Evolutionary conservation across 2,888 invertebrate species (phyloP).

Genomic region (Noctua comes): DNA sequence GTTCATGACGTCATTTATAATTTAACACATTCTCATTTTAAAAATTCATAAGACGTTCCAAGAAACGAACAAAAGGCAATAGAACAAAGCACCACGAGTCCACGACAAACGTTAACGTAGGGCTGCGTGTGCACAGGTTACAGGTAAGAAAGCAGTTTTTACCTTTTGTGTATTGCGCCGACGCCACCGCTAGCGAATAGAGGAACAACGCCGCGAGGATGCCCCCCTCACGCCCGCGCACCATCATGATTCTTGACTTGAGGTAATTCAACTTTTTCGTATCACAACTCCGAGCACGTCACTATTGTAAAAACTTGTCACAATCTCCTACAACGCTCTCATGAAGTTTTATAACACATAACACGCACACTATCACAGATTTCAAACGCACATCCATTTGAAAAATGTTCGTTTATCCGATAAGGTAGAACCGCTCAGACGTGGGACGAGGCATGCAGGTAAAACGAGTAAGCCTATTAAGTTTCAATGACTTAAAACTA

Average conservation of each 20-base stretch:
- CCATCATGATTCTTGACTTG: conserved; percentile 81
- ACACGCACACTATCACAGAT: conserved; percentile 88
- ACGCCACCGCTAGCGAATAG: conserved; percentile 84
- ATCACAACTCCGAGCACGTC: conserved; percentile 84
- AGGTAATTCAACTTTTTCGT: conserved; percentile 74
- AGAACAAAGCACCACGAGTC: conserved; percentile 81
- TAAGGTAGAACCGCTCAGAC: conserved; percentile 87
- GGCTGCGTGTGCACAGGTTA: conserved; percentile 80
- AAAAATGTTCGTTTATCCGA: conserved; percentile 90
- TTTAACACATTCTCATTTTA: conserved; percentile 42
- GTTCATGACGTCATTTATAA: conserved; percentile 59
- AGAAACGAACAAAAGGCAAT: conserved; percentile 81
- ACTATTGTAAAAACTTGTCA: conserved; percentile 87
- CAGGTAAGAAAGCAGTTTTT: conserved; percentile 85
- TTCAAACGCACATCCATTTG: conserved; percentile 89
- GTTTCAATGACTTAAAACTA: conserved; percentile 88
- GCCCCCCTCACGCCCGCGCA: conserved; percentile 83
- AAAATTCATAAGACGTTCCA: conserved; percentile 67
- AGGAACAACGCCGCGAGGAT: conserved; percentile 82
- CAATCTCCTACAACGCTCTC: conserved; percentile 81
- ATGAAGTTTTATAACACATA: conserved; percentile 85
- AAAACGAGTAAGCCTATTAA: conserved; percentile 88
- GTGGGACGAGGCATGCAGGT: conserved; percentile 89
- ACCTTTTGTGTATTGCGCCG: conserved; percentile 88
- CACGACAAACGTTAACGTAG: conserved; percentile 71